phyloP scores from a whole-genome alignment of 2,797 vertebrate species.

The Squalus acanthias region DNA sequence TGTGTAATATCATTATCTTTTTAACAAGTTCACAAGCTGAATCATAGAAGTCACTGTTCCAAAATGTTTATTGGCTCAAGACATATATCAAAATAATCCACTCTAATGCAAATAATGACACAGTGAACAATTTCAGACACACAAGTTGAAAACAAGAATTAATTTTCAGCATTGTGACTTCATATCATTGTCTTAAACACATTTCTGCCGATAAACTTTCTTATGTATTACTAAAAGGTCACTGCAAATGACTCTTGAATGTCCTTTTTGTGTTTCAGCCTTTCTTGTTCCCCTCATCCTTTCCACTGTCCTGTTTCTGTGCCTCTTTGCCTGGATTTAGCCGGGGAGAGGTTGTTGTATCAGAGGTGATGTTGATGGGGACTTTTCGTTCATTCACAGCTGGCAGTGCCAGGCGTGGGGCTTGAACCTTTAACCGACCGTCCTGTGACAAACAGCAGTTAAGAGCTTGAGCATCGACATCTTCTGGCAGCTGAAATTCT shows the following conservation, averaged over 20 bases:
- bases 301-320: neutral
- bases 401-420: constrained; percentile 44
- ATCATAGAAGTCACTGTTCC: too few relatives aligned
- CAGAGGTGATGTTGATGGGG: constrained; percentile 47
- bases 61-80: too few relatives aligned
- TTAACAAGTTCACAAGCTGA: too few relatives aligned
- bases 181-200: neutral
- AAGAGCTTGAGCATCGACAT: constrained; percentile 59
- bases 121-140: too few relatives aligned
- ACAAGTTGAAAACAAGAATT: too few relatives aligned
- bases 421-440: constrained; percentile 68
- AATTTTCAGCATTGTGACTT: neutral
- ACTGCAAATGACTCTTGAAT: neutral
- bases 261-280: neutral
- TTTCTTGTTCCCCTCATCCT: neutral
- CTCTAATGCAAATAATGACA: too few relatives aligned
- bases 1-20: too few relatives aligned
- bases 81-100: too few relatives aligned
- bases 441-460: constrained; percentile 64
- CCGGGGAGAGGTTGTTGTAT: neutral
- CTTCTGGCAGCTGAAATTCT: constrained; percentile 68
- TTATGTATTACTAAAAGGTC: too few relatives aligned
- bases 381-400: neutral
- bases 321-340: neutral
- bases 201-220: too few relatives aligned